Base-by-base conservation (phyloP, 1,140 invertebrate species). In the Drosophila oshimai region DNA sequence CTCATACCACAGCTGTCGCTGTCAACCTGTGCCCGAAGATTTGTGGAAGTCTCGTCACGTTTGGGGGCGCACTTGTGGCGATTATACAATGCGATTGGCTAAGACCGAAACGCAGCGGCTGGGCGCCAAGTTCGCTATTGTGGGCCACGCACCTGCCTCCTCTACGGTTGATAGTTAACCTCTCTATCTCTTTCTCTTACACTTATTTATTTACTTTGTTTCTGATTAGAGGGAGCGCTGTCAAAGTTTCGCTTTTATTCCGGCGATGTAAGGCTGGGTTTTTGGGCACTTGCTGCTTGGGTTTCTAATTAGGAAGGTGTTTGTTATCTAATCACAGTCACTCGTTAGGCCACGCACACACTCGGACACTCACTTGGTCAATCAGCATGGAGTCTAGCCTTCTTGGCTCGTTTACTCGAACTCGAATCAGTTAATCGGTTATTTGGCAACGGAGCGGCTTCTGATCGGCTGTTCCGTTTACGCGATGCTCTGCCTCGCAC, bases 261-360 rank as follows among this genome's bases (percentile, higher is more conserved):
- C 33, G 18, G 9, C 41, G 20, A 31, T 45, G 34, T 61, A 46
- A 28, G 6, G 6, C 13, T 77, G 36, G 36, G 31, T 74, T 51
- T 69, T 65, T 39, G 36, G 24, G 39, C 50, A 53, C 45, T 75
- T 50, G 42, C 54, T 58, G 44, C 36, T 39, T 46, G 51, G 44
- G 36, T 55, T 68, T 83, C 72, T 64, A 69, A 73, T 78, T 73
- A 60, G 62, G 58, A 58, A 54, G 76, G 71, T 62, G 71, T 73
- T 58, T 53, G 75, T 87, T 86, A 86, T 79, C 79, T 86, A 86
- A 86, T 86, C 81, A 70, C 53, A 78, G 41, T 47, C 72, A 80
- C 74, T 75, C 46, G 13, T n/a, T 22, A 22, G 51, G 44, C 20
- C 67, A 60, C 47, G 57, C 54, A 47, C 68, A 55, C 36, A 61